Evolutionary conservation across 2,888 invertebrate genomes (phyloP).

Genomic region (Frankliniella intonsa): DNA sequence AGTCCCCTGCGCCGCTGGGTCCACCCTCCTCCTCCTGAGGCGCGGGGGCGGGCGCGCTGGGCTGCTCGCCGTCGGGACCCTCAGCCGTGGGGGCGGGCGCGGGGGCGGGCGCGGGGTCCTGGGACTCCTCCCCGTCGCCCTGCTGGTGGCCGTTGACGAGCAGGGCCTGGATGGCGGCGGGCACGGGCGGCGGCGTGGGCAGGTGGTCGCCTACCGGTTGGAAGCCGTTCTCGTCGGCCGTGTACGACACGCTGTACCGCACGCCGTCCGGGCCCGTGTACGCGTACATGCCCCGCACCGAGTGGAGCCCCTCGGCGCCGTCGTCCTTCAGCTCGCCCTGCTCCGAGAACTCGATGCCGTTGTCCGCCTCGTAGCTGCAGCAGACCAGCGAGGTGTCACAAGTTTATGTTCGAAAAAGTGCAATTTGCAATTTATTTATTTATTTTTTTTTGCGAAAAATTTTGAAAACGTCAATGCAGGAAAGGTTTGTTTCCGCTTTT

Average conservation of each 20-base stretch:
- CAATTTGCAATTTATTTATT: too few species aligned
- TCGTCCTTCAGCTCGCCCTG: constrained; percentile 14
- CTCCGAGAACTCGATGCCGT: constrained; percentile 23
- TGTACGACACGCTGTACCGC: not conserved
- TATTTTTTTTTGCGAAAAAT: too few species aligned
- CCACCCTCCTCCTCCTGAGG: not conserved
- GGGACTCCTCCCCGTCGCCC: not conserved
- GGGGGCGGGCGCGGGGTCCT: not conserved
- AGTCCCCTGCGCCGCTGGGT: not conserved
- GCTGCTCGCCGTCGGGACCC: too few species aligned
- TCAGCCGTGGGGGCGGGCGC: not conserved
- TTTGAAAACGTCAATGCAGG: too few species aligned
- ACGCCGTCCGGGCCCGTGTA: constrained; percentile 12
- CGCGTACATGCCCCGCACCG: not conserved
- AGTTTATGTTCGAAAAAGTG: not conserved
- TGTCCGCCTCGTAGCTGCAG: constrained; percentile 6
- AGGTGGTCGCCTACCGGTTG: not conserved
- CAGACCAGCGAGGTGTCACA: not conserved
- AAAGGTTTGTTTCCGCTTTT: too few species aligned
- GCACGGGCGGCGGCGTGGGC: constrained; percentile 20
- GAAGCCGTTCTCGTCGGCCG: constrained; percentile 17
- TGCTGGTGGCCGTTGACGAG: not conserved
- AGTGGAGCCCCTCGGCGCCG: not conserved
- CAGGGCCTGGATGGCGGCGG: constrained; percentile 9
- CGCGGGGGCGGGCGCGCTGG: not conserved